A percentile compares a stretch with the other conserved stretches of the same genome.
Evolutionary conservation across 2,113 vertebrate species (phyloP).

Genomic region (Vidua chalybeata): DNA sequence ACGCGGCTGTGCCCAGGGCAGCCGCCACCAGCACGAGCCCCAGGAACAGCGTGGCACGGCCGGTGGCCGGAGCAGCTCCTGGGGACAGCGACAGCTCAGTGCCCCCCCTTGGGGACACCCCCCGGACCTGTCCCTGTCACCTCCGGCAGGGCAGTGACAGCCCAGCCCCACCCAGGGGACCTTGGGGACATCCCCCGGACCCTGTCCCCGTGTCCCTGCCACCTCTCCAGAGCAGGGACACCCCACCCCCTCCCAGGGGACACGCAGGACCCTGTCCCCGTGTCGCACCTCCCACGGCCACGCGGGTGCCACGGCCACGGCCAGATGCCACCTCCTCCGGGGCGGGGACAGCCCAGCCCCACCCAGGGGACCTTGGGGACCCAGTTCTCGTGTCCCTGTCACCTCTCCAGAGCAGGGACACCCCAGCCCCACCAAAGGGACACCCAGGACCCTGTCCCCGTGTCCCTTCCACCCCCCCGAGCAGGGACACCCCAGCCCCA

Average conservation of each 20-base stretch:
- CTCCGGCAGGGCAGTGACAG: neutral
- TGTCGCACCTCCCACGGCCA: too few relatives aligned
- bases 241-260: neutral
- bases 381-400: too few relatives aligned
- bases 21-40: constrained; percentile 76
- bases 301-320: too few relatives aligned
- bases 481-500: neutral
- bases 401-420: too few relatives aligned
- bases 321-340: neutral
- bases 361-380: too few relatives aligned
- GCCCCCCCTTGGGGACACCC: neutral
- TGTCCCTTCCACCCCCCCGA: neutral
- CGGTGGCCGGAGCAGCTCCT: constrained; percentile 58
- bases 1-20: constrained; percentile 75
- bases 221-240: too few relatives aligned
- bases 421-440: neutral
- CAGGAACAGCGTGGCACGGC: constrained; percentile 72
- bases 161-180: neutral
- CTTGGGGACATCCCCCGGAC: too few relatives aligned
- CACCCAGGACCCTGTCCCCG: too few relatives aligned
- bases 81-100: constrained; percentile 28
- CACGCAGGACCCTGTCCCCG: too few relatives aligned
- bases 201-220: too few relatives aligned
- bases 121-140: neutral
- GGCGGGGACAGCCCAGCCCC: neutral